phyloP scores from a whole-genome alignment of 2,113 vertebrate genomes.

The Misgurnus anguillicaudatus region DNA sequence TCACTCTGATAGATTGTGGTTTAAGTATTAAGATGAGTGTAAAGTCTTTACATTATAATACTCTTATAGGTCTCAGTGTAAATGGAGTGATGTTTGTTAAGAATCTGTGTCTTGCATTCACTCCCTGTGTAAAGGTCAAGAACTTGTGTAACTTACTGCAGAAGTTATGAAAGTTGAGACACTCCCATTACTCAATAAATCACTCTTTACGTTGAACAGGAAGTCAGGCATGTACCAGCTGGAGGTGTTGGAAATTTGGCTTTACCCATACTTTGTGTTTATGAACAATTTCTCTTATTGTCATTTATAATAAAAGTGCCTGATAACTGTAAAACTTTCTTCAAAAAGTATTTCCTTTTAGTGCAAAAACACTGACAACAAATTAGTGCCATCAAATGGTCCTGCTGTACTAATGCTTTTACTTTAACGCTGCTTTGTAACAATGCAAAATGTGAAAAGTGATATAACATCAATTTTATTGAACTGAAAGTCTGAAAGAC shows the following conservation, averaged over 20 bases:
- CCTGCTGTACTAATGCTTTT: too few species aligned
- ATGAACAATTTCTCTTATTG: too few species aligned
- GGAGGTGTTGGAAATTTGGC: too few species aligned
- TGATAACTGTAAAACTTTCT: too few species aligned
- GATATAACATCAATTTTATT: too few species aligned
- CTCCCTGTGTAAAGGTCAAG: slow-evolving; percentile 2
- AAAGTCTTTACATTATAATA: background rate
- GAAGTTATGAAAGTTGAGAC: background rate
- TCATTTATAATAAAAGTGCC: too few species aligned
- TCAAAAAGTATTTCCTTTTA: too few species aligned
- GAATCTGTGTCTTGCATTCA: background rate
- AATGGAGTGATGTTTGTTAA: background rate
- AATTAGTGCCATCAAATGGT: too few species aligned
- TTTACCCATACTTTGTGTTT: too few species aligned
- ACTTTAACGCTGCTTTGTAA: too few species aligned
- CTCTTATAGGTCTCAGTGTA: background rate
- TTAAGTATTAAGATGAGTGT: background rate
- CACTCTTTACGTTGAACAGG: background rate
- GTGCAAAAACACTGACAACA: too few species aligned
- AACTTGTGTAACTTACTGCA: background rate
- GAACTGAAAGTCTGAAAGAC: background rate
- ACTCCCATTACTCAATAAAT: background rate
- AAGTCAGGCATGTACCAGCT: background rate
- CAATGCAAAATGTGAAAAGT: too few species aligned
- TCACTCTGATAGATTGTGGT: background rate